These are phyloP conservation scores for Andricus quercusramuli DNA, from an alignment of 2,888 invertebrate genomes.

Conservation along the genomic window DNA sequence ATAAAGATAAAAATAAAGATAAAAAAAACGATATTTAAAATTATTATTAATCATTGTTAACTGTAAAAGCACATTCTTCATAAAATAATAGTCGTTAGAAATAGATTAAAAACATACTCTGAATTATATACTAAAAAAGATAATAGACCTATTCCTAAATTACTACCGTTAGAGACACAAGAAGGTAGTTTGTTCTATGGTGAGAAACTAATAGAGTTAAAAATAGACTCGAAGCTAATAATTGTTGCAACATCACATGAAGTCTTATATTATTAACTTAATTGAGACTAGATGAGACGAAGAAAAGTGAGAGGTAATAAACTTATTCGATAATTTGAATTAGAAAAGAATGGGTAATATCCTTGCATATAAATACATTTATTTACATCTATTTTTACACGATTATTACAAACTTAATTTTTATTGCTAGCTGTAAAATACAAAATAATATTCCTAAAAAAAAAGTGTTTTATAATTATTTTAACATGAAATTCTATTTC, in stretches of 20 bases:
- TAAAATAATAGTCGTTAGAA: too few relatives aligned
- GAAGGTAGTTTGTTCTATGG: neutral
- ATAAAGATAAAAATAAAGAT: too few relatives aligned
- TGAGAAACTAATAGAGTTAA: neutral
- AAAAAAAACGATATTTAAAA: neutral
- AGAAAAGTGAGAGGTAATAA: neutral
- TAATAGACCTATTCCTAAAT: neutral
- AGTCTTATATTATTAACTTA: neutral
- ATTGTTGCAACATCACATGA: neutral
- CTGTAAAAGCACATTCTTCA: too few relatives aligned
- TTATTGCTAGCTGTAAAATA: neutral
- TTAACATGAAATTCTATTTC: too few relatives aligned
- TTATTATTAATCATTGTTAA: too few relatives aligned
- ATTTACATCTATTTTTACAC: conserved; percentile 18
- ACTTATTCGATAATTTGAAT: neutral
- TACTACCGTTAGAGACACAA: neutral
- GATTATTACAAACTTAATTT: neutral
- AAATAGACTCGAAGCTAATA: neutral
- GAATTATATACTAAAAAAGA: neutral
- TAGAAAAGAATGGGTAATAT: neutral
- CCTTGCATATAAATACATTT: neutral
- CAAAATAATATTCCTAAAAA: too few relatives aligned
- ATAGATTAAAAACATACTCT: too few relatives aligned
- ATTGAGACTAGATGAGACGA: neutral
- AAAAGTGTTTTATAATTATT: too few relatives aligned